phyloP scores from a whole-genome alignment of 2,888 invertebrate genomes.

The Limnephilus lunatus region DNA sequence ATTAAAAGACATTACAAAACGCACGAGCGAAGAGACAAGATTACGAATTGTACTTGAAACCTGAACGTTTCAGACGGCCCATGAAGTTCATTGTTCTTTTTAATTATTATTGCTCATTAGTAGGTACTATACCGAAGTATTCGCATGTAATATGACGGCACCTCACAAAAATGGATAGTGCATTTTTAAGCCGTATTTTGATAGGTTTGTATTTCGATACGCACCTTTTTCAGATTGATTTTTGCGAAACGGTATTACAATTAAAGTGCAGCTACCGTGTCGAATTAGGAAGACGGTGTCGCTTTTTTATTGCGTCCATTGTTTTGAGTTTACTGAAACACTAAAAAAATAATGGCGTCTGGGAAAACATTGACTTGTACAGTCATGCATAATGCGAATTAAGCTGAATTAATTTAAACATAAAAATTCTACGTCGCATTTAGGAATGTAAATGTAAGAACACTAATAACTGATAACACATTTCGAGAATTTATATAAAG shows the following conservation, averaged over 20 bases:
- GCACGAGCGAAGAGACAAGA: not conserved
- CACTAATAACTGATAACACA: too few relatives aligned
- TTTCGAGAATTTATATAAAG: not conserved
- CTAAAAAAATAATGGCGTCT: not conserved
- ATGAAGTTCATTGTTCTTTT: slow-evolving; percentile 19
- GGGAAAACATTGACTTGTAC: slow-evolving; percentile 25
- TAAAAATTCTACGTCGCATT: not conserved
- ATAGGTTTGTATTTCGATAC: not conserved
- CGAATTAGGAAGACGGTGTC: not conserved
- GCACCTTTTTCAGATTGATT: not conserved
- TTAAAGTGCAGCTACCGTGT: not conserved
- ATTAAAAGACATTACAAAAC: not conserved
- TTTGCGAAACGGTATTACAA: not conserved
- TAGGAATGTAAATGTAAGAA: not conserved
- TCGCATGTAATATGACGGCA: not conserved
- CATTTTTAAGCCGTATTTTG: not conserved
- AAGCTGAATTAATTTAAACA: not conserved
- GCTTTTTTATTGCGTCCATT: slow-evolving; percentile 14
- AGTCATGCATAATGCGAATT: not conserved
- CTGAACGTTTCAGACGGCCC: not conserved
- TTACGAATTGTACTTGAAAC: not conserved
- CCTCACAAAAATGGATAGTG: not conserved
- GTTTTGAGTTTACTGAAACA: slow-evolving; percentile 2
- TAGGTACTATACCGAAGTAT: not conserved
- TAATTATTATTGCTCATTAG: slow-evolving; percentile 21